Evolutionary conservation across 2,113 vertebrate genomes (phyloP).

Genomic region (Osmerus mordax): DNA sequence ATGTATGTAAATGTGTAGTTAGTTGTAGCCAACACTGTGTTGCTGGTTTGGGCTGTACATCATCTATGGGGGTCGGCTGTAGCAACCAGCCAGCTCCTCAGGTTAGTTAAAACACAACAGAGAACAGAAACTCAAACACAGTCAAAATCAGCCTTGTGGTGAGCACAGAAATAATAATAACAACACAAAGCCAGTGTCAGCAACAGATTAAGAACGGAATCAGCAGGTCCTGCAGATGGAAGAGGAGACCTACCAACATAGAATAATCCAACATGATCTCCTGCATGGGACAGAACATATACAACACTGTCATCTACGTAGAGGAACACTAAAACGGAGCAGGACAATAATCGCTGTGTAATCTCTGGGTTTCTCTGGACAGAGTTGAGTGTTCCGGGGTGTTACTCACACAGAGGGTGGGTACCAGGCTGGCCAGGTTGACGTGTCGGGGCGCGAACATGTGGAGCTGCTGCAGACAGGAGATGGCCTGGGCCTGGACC

Average conservation of each 20-base stretch:
- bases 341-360: not conserved
- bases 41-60: no score
- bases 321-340: conserved; percentile 3
- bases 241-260: conserved; percentile 86
- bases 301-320: conserved; percentile 33
- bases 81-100: no score
- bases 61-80: no score
- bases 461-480: conserved; percentile 93
- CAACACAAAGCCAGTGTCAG: conserved; percentile 14
- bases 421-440: conserved; percentile 83
- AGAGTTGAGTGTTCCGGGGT: no score
- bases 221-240: conserved; percentile 66
- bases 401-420: conserved; percentile 87
- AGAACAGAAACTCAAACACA: conserved; percentile 26
- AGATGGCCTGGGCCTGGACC: conserved; percentile 86
- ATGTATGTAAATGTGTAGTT: no score
- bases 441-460: conserved; percentile 91
- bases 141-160: conserved; percentile 28
- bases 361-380: no score
- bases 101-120: conserved; percentile 30
- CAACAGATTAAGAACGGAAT: conserved; percentile 46
- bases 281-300: conserved; percentile 86
- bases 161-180: conserved; percentile 51
- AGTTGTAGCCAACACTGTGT: no score
- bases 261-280: conserved; percentile 96